Base-by-base conservation (phyloP, 2,888 invertebrate species). In the Nineta flava region DNA sequence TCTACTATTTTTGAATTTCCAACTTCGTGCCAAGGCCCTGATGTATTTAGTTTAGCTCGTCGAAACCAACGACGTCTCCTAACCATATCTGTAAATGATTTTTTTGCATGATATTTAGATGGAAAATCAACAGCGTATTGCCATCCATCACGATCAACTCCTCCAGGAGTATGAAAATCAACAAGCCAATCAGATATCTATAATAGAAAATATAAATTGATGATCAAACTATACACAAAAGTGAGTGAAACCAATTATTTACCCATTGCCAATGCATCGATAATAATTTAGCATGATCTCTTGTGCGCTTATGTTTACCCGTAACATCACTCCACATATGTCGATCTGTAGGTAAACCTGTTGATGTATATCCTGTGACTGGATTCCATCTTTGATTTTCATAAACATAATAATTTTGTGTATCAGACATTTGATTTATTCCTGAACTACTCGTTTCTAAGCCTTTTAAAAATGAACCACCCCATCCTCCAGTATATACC, bases 301-400 rank as follows among this genome's bases (percentile, higher is more conserved):
- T 79, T 31, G 87, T 87, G 49, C 88, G 75, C 62, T 86, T 87
- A 56, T 85, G 81, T 54, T 79, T 79, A 3, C 94, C 93, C 3
- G 83, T 83, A 19, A 81, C 75, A 64, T 94, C 93, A 61, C 91
- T 91, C 93, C 94, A 94, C 80, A 87, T 87, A 59, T 84, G 81
- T 17, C 88, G 73, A 63, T 91, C 90, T 1, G 88, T 90, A 19
- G 91, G 90, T 47, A 91, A 69, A 15, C 88, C 86, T 55, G 87
- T 82, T 2, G 87, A 79, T 2, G 88, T 86, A 60, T 90, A 93
- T 4, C 92, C 92, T 53, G 86, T 83, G 3, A 93, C 74, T 1
- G 92, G 92, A 72, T 91, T 91, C 93, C 93, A 94, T 52, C 92
- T 73, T 67, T 94, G 93, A 64, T 94, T 94, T 70, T 94, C 94